Evolutionary conservation across 2,888 invertebrate species (phyloP), one percentile per base, ranked within the genome.

Genomic region (Brachypterus glaber): DNA sequence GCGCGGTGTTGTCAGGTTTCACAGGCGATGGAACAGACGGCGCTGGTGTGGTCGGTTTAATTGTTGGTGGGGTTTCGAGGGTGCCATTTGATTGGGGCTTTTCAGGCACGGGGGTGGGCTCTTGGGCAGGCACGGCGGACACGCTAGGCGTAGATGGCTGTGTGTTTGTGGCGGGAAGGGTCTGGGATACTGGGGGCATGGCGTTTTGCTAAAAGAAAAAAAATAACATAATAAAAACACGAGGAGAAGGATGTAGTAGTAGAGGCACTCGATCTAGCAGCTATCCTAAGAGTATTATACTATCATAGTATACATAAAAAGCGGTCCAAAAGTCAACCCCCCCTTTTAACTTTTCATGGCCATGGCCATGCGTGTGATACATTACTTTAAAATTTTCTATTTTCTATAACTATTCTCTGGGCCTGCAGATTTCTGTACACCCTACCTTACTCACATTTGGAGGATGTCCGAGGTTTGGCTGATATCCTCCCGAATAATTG

Each of bases 61-160:
- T 33, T 30, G 51, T 46, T 12, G 49, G 37, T 40, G 54, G 55
- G 8, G 42, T 45, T 39, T 60, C 59, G 2, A 53, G 44, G 3
- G 60, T 62, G 18, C 63, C 63, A 41, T 63, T 63, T 11, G 60
- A 58, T 33, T 63, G 63, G 3, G 55, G 52, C 40, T 58, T 60
- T 4, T 60, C 60, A 9, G 27, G 27, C 12, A 4, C 7, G 4
- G 27, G 8, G 27, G 18, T 24, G 4, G 24, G 11, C 9, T 4
- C 5, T 9, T 30, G 8, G 11, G 27, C 11, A 4, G 27, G 30
- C 32, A 18, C 31, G 32, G 39, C 38, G 25, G 37, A 36, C 29
- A 36, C 35, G 24, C 31, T 18, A 8, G 9, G 34, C 11, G 21
- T 12, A 5, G 32, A 36, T 17, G 29, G 33, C 34, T 39, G n/a